These are phyloP conservation scores for Muscina levida DNA, from an alignment of 2,888 invertebrate species.

Conservation along the genomic window DNA sequence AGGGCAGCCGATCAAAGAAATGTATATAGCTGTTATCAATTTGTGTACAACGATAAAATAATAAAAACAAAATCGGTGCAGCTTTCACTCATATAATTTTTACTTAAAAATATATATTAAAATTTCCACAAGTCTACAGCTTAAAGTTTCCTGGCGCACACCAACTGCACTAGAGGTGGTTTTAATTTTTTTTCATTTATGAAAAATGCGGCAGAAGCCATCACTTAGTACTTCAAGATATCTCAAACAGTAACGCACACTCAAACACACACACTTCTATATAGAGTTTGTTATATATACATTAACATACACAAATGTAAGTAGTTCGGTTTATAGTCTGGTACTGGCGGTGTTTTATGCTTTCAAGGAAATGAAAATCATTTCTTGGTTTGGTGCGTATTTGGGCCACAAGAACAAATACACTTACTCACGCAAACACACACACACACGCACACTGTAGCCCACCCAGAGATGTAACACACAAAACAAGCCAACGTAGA, in stretches of 20 bases:
- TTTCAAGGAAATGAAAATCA: constrained; percentile 56
- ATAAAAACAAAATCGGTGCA: no score
- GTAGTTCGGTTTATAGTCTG: not conserved
- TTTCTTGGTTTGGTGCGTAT: constrained; percentile 62
- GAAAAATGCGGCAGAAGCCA: not conserved
- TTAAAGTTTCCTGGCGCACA: no score
- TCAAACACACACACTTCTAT: not conserved
- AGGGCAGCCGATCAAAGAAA: no score
- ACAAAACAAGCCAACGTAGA: not conserved
- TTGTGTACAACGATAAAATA: no score
- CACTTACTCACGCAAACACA: constrained; percentile 5
- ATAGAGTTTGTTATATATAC: not conserved
- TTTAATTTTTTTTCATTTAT: not conserved
- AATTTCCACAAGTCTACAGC: no score
- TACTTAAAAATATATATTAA: no score
- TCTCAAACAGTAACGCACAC: no score
- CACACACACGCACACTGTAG: not conserved
- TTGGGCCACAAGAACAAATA: constrained; percentile 56
- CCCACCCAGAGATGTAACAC: constrained; percentile 7
- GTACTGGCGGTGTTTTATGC: constrained; percentile 25
- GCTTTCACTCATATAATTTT: no score
- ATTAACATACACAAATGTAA: not conserved
- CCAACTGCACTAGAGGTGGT: no score
- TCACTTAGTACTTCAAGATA: not conserved
- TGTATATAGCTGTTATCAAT: no score